Percentiles rank a stretch among this genome's conserved stretches.
phyloP scores from a whole-genome alignment of 1,140 invertebrate genomes.

The Drosophila pseudoananassae region DNA sequence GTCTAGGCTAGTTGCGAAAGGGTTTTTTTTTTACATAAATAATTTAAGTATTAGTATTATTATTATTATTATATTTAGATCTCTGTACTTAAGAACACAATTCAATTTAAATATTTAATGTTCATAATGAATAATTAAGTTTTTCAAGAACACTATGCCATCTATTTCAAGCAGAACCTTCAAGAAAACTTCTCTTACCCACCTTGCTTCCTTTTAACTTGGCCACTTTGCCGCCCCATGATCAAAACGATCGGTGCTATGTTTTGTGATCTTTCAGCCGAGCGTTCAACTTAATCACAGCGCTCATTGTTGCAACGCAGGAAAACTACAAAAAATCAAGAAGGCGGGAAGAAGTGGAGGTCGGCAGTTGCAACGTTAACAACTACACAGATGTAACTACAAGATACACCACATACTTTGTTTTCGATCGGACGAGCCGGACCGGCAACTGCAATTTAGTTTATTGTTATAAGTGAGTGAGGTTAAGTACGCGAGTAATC shows the following conservation, averaged over 20 bases:
- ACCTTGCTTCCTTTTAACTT: conserved; percentile 19
- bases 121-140: too few species aligned
- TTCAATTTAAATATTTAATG: too few species aligned
- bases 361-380: conserved; percentile 40
- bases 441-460: conserved; percentile 70
- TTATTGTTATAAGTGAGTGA: conserved; percentile 83
- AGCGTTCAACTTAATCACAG: conserved; percentile 76
- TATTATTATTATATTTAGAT: too few species aligned
- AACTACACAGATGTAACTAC: conserved; percentile 70
- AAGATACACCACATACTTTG: conserved; percentile 70
- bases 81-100: too few species aligned
- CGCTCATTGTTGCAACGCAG: conserved; percentile 55
- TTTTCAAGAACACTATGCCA: too few species aligned
- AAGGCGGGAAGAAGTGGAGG: not conserved
- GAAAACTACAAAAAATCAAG: not conserved
- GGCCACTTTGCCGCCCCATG: conserved; percentile 41
- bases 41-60: too few species aligned
- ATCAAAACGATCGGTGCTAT: conserved; percentile 70
- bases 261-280: conserved; percentile 78
- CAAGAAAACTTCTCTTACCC: not conserved
- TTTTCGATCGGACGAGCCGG: conserved; percentile 56
- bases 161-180: not conserved
- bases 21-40: not conserved
- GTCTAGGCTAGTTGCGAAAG: too few species aligned
- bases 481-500: conserved; percentile 79